Conservation (phyloP, 1,140 invertebrate genomes). For the Chymomyza costata region DNA sequence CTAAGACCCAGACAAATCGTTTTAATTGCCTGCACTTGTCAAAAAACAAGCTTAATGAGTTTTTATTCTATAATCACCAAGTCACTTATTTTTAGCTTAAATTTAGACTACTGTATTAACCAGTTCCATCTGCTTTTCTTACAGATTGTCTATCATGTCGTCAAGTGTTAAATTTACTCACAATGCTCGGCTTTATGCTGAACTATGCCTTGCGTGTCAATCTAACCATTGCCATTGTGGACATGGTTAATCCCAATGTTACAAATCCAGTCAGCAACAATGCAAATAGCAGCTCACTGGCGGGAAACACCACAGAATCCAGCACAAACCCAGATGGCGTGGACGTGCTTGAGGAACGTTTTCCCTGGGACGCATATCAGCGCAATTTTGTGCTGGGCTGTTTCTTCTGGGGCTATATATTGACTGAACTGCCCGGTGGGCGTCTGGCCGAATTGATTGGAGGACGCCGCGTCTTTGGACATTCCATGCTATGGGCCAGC, state of each 20-base stretch:
- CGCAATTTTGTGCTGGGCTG: conserved; percentile 88
- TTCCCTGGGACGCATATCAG: conserved; percentile 83
- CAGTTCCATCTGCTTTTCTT: conserved; percentile 60
- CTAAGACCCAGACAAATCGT: conserved; percentile 14
- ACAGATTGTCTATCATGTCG: conserved; percentile 84
- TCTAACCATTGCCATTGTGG: conserved; percentile 91
- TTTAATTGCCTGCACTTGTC: no score
- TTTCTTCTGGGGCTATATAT: conserved; percentile 94
- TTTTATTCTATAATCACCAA: conserved; percentile 2
- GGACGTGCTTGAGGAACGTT: conserved; percentile 74
- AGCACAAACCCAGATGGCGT: conserved; percentile 14
- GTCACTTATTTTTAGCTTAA: conserved; percentile 9
- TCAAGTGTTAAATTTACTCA: conserved; percentile 88
- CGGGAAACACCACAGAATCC: conserved; percentile 4
- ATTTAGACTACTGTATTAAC: no score
- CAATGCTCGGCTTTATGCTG: conserved; percentile 89
- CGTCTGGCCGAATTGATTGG: conserved; percentile 88
- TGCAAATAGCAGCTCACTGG: conserved; percentile 12
- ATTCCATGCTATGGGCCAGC: conserved; percentile 89
- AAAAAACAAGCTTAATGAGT: no score
- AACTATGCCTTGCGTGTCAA: conserved; percentile 93
- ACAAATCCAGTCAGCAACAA: conserved; percentile 47
- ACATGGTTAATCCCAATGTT: conserved; percentile 81
- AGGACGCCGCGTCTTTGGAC: conserved; percentile 86
- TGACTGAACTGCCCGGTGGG: conserved; percentile 89